Evolutionary conservation across 2,888 invertebrate genomes (phyloP), one percentile per base, ranked within the genome.

Genomic region (Cheilosia urbana): DNA sequence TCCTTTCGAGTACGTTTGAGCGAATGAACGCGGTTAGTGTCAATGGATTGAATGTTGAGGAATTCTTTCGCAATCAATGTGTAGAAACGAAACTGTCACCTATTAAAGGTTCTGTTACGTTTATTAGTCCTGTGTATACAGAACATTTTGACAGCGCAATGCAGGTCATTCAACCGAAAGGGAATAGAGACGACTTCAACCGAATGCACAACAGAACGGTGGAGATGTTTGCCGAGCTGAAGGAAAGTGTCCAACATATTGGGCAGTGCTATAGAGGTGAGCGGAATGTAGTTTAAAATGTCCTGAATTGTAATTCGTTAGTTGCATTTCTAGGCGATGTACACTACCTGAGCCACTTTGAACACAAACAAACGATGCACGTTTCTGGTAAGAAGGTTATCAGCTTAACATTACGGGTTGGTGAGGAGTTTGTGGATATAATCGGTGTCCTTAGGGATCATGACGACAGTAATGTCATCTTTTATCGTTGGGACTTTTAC

Each of bases 1-100:
- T 92, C 51, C 73, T 90, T 5, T 88, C 90, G 7, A 89, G 89
- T 77, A 90, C 90, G 37, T 89, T 92, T 66, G 88, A 90, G 21
- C 84, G 90, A 63, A 80, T 92, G 0, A 84, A 89, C 69, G 87
- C 88, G 0, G 87, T 90, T 4, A 89, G 89, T 80, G 90, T 93
- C 42, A 90, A 92, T 81, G 90, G 90, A 1, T 89, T 92, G 47
- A 90, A 91, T 68, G 88, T 92, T 1, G 88, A 89, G 89, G 34
- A 88, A 89, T 88, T 93, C 90, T 85, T 89, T 91, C 40, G 82
- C 80, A 89, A 89, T 90, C 91, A 91, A 88, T 87, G 88, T 2
- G 27, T 82, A 0, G 17, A 40, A 21, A 2, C 42, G 6, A 9
- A 17, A 49, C 47, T 57, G 15, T 15, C 19, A 7, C 15, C 27